These are phyloP conservation scores for Lacerta agilis DNA, from an alignment of 2,797 vertebrate species.

Conservation along the genomic window DNA sequence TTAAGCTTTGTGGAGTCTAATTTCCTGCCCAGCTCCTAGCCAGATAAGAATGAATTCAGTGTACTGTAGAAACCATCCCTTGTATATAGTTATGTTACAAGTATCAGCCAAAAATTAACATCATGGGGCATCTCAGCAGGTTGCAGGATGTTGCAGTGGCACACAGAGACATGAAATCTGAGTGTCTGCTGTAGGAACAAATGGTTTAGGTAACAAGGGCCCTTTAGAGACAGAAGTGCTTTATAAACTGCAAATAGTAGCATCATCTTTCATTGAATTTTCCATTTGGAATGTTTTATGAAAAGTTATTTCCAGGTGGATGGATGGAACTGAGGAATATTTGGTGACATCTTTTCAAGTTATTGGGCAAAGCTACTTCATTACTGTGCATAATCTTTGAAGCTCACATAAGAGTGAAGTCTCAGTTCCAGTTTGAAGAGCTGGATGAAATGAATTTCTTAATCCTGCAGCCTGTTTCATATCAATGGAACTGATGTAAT, in stretches of 20 bases:
- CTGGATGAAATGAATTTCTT: constrained; percentile 52
- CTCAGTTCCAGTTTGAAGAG: constrained; percentile 42
- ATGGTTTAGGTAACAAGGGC: background rate
- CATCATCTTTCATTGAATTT: background rate
- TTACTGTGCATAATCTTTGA: constrained; percentile 31
- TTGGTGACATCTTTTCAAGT: constrained; percentile 37
- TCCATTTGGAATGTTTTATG: constrained; percentile 12
- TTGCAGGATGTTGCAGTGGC: background rate
- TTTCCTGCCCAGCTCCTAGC: background rate
- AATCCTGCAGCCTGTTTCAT: constrained; percentile 50
- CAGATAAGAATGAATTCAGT: background rate
- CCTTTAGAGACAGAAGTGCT: background rate
- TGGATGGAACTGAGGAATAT: constrained; percentile 4
- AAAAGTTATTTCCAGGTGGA: constrained; percentile 28
- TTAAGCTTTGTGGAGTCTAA: background rate
- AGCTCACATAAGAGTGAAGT: constrained; percentile 22
- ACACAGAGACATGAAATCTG: background rate
- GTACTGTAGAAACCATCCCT: background rate
- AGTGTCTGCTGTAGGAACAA: background rate
- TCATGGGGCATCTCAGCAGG: background rate
- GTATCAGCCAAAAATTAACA: background rate
- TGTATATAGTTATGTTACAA: background rate
- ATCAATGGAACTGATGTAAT: constrained; percentile 35
- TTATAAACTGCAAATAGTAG: background rate
- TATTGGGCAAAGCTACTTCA: constrained; percentile 42